Conservation (phyloP, 2,797 vertebrate genomes). For the Notamacropus eugenii region DNA sequence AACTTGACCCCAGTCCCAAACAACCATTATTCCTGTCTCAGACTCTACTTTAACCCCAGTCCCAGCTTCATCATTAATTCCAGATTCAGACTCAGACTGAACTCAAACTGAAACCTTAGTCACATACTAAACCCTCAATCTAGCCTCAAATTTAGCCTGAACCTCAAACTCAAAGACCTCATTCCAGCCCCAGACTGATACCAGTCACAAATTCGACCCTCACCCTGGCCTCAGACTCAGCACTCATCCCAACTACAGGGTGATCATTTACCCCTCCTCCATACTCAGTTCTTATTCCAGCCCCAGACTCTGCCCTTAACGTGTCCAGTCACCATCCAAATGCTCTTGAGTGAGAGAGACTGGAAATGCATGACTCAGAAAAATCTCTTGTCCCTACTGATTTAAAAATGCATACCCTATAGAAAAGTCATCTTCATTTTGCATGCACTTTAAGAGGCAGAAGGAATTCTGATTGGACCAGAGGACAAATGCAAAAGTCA, state of each 20-base stretch:
- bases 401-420: not conserved
- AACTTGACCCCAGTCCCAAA: not conserved
- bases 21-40: not conserved
- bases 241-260: not conserved
- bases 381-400: not conserved
- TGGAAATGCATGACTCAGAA: not conserved
- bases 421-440: not conserved
- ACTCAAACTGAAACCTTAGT: not conserved
- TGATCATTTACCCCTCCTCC: not conserved
- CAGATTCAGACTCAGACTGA: not conserved
- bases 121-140: not conserved
- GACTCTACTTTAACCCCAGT: not conserved
- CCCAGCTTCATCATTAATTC: not conserved
- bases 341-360: not conserved
- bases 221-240: not conserved
- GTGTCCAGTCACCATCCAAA: not conserved
- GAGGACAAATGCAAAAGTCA: not conserved
- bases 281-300: not conserved
- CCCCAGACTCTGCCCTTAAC: not conserved
- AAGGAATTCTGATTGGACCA: not conserved
- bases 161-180: not conserved
- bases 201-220: not conserved
- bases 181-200: not conserved
- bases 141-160: not conserved
- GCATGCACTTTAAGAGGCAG: not conserved